phyloP scores from a whole-genome alignment of 2,888 invertebrate species.

The Augochlorella aurata region DNA sequence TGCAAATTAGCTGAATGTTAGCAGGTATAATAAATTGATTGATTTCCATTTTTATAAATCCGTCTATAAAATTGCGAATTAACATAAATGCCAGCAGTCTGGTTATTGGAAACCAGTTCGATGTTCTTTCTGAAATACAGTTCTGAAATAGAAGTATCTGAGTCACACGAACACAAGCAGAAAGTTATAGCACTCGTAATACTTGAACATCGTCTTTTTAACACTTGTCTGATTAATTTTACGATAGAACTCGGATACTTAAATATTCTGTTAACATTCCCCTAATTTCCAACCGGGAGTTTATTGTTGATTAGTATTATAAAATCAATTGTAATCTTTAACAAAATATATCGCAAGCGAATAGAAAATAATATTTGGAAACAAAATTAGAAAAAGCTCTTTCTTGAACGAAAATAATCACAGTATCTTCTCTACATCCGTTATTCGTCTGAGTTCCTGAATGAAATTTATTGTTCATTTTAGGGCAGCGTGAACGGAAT shows the following conservation, averaged over 20 bases:
- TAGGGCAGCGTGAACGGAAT: accelerated
- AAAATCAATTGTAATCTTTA: neutral
- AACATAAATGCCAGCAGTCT: neutral
- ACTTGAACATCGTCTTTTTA: neutral
- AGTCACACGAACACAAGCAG: neutral
- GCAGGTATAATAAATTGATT: neutral
- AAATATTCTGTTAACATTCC: neutral
- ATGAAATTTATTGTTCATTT: neutral
- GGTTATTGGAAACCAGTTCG: slow-evolving; percentile 10
- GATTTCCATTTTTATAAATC: neutral
- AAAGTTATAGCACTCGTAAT: neutral
- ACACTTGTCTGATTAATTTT: neutral
- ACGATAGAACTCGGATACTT: neutral
- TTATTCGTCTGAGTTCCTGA: neutral
- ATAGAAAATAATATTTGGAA: neutral
- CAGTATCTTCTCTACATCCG: too few relatives aligned
- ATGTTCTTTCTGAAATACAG: neutral
- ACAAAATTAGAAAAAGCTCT: too few relatives aligned
- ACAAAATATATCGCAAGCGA: neutral
- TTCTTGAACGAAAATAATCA: too few relatives aligned
- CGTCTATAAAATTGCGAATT: neutral
- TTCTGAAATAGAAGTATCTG: neutral
- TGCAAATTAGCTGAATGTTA: neutral
- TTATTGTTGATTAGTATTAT: neutral
- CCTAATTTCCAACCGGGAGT: neutral